phyloP scores from a whole-genome alignment of 2,888 invertebrate species.

The Nymphalis polychloros region DNA sequence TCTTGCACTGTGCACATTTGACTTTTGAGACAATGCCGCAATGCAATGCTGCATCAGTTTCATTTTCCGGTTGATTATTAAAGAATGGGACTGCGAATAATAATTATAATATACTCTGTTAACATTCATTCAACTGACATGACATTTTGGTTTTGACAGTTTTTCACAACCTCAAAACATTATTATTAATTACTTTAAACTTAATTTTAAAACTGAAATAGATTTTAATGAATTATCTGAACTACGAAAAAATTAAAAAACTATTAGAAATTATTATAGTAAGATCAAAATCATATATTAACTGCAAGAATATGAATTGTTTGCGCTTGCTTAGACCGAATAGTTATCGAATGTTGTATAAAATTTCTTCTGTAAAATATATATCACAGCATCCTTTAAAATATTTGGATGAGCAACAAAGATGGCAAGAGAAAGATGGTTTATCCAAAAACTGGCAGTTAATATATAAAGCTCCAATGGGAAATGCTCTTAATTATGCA shows the following conservation, averaged over 20 bases:
- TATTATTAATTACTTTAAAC: neutral
- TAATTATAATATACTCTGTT: neutral
- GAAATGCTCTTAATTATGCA: slow-evolving; percentile 54
- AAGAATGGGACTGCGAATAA: too few species aligned
- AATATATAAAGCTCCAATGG: slow-evolving; percentile 76
- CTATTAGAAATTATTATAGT: too few species aligned
- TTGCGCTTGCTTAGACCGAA: slow-evolving; percentile 50
- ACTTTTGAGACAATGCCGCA: too few species aligned
- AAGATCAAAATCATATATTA: neutral
- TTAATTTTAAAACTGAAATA: neutral
- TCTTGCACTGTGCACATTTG: too few species aligned
- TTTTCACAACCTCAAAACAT: neutral
- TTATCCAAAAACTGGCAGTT: slow-evolving; percentile 63
- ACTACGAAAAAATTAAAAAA: too few species aligned
- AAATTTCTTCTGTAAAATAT: slow-evolving; percentile 48
- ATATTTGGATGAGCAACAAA: slow-evolving; percentile 62
- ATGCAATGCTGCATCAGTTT: too few species aligned
- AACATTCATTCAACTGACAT: neutral
- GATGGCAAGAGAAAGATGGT: slow-evolving; percentile 63
- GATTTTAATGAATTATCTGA: neutral
- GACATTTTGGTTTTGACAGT: neutral
- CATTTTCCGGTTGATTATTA: too few species aligned
- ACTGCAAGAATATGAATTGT: slow-evolving; percentile 53
- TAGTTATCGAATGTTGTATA: slow-evolving; percentile 46
- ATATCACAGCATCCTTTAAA: slow-evolving; percentile 58